phyloP scores from a whole-genome alignment of 92 coral and sea anemone genomes.

The Actinostola sp. region DNA sequence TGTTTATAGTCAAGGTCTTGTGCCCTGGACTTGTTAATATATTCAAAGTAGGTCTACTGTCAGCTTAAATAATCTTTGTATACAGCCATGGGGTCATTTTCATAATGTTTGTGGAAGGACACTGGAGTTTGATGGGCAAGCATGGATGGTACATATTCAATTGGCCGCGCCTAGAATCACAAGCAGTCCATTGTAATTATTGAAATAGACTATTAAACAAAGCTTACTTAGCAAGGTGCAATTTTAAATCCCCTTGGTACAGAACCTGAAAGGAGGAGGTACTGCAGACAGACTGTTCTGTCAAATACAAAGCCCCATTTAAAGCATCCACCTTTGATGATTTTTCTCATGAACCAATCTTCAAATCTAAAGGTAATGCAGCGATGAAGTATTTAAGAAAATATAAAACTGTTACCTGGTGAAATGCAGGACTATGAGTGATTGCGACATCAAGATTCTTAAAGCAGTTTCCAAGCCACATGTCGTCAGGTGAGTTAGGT shows the following conservation, averaged over 20 bases:
- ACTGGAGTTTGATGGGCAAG: slow-evolving; percentile 94
- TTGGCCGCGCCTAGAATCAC: slow-evolving; percentile 81
- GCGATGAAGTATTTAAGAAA: too few relatives aligned
- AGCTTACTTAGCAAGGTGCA: too few relatives aligned
- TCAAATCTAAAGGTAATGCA: too few relatives aligned
- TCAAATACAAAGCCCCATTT: too few relatives aligned
- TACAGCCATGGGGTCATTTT: slow-evolving; percentile 82
- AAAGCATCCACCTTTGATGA: too few relatives aligned
- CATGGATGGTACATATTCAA: slow-evolving; percentile 79
- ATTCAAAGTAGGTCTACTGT: neutral
- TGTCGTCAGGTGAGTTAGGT: slow-evolving; percentile 92
- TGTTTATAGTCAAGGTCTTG: too few relatives aligned
- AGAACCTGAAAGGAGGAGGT: too few relatives aligned
- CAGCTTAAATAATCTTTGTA: slow-evolving; percentile 85
- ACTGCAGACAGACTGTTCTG: too few relatives aligned
- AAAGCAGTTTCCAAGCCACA: slow-evolving; percentile 97
- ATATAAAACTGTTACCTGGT: slow-evolving; percentile 66
- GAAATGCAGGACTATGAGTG: slow-evolving; percentile 88
- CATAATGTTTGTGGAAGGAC: slow-evolving; percentile 94
- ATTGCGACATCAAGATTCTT: slow-evolving; percentile 78
- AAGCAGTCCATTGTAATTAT: too few relatives aligned
- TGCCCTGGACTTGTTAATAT: neutral
- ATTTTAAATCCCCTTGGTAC: too few relatives aligned
- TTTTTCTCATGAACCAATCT: too few relatives aligned
- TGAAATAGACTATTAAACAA: too few relatives aligned